phyloP scores from a whole-genome alignment of 1,140 invertebrate genomes.

The Galendromus occidentalis region DNA sequence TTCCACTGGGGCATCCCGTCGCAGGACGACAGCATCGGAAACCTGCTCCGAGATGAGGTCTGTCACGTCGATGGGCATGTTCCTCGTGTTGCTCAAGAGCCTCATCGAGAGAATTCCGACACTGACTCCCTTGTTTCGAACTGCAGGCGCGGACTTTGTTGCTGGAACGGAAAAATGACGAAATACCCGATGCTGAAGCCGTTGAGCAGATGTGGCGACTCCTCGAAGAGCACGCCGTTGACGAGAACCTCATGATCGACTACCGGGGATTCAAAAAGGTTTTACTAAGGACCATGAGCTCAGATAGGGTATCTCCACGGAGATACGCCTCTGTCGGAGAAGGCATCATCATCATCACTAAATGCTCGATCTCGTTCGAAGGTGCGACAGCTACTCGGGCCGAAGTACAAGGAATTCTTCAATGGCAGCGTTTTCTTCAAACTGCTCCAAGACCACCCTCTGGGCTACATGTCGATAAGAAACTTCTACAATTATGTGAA shows the following conservation, averaged over 20 bases:
- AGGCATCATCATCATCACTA: too few relatives aligned
- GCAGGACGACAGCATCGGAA: constrained; percentile 1
- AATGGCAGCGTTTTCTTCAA: constrained; percentile 65
- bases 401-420: constrained; percentile 40
- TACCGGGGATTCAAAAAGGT: background rate
- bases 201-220: constrained; percentile 1
- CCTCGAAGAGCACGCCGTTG: background rate
- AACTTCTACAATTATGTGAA: constrained; percentile 80
- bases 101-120: too few relatives aligned
- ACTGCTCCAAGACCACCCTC: constrained; percentile 55
- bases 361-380: background rate
- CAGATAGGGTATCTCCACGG: too few relatives aligned
- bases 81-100: too few relatives aligned
- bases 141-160: background rate
- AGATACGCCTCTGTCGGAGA: too few relatives aligned
- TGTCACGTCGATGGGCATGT: background rate
- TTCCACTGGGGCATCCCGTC: background rate
- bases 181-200: background rate
- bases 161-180: background rate
- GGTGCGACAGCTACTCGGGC: background rate
- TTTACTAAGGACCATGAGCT: too few relatives aligned
- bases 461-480: constrained; percentile 55
- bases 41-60: background rate
- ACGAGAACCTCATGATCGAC: constrained; percentile 7
- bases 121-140: too few relatives aligned